Percentiles rank a stretch among this genome's conserved stretches.
These are phyloP conservation scores for Brevimyrus niger DNA, from an alignment of 2,113 vertebrate genomes.

Conservation along the genomic window DNA sequence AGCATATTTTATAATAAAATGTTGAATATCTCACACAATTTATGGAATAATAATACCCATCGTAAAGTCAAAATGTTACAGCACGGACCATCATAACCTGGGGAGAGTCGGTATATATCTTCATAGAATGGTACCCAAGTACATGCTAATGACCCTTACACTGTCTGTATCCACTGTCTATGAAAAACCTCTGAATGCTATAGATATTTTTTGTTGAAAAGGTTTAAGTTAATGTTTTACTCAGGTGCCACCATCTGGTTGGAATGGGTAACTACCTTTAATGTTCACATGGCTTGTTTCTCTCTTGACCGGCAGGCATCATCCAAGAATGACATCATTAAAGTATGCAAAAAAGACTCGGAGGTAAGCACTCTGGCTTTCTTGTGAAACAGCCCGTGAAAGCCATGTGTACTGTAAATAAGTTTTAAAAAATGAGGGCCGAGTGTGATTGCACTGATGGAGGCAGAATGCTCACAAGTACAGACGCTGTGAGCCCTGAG, in stretches of 20 bases:
- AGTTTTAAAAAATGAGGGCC: background rate
- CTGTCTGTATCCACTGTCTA: background rate
- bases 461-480: background rate
- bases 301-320: constrained; percentile 69
- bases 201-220: background rate
- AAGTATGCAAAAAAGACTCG: constrained; percentile 88
- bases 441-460: background rate
- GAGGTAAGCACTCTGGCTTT: constrained; percentile 69
- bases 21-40: no score
- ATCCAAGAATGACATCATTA: constrained; percentile 86
- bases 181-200: background rate
- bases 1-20: no score
- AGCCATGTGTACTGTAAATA: background rate
- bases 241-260: background rate
- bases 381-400: background rate
- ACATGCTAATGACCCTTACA: background rate
- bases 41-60: no score
- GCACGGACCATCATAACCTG: no score
- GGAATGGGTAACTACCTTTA: background rate
- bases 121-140: background rate
- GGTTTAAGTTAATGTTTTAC: background rate
- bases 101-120: background rate
- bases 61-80: no score
- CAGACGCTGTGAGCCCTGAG: no score
- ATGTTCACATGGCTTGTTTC: background rate